Evolutionary conservation across 2,797 vertebrate genomes (phyloP), one percentile per base, ranked within the genome.

Genomic region (Pempheris klunzingeri): DNA sequence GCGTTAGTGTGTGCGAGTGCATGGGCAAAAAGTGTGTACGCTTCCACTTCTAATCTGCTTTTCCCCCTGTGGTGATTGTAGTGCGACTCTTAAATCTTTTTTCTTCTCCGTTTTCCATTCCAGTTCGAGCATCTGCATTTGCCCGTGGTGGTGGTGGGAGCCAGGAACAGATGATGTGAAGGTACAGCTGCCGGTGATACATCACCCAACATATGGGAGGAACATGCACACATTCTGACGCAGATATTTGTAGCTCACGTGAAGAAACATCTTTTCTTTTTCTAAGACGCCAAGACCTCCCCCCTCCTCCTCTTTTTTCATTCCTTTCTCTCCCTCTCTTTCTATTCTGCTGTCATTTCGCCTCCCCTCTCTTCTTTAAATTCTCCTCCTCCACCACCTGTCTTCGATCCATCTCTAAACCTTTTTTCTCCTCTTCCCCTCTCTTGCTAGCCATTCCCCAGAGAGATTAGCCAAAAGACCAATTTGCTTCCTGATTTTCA

Each of bases 401-500:
- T 20, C 38, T 52, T 34, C n/a, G 15, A 47, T 44, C 43, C 2
- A 43, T 64, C 5, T 53, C 54, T 61, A 55, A 47, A 61, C 49
- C 8, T 26, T 32, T 44, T 65, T 7, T 11, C 10, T 30, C 46
- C 10, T 26, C 15, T 39, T 32, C 4, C 39, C 5, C 32, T 73
- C 24, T 58, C 47, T 57, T 26, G 3, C 34, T 53, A 14, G 75
- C 36, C 63, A 43, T 81, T 76, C 79, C 79, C 75, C 26, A 3
- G 78, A 76, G 81, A 83, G 84, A 74, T 84, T 77, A 80, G 61
- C 71, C 81, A 88, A 84, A 90, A 81, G 76, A 70, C 80, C 78
- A 83, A 67, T 89, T 91, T 86, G 71, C 83, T 78, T 83, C 55
- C 46, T 38, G 83, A 82, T 87, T 86, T 81, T 87, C 44, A 60